Percentiles rank a stretch among this genome's conserved stretches.
phyloP scores from a whole-genome alignment of 2,888 invertebrate species.

The Cephonodes hylas region DNA sequence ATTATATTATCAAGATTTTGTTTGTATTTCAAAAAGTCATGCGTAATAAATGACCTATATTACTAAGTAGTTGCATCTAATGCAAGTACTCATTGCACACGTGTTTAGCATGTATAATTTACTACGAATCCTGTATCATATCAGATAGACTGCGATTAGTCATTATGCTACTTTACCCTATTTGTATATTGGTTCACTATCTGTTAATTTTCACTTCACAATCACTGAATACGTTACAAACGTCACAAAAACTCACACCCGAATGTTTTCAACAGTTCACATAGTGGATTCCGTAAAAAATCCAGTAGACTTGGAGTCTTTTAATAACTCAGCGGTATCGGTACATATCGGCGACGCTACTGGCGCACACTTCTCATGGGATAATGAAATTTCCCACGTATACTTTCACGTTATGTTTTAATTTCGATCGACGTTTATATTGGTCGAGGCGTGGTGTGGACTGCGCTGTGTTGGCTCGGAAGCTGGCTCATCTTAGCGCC shows the following conservation, averaged over 20 bases:
- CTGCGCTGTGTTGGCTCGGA: constrained; percentile 65
- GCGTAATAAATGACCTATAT: too few relatives aligned
- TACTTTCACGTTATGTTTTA: constrained; percentile 61
- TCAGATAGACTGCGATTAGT: background rate
- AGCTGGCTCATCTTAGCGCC: constrained; percentile 48
- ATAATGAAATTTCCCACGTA: constrained; percentile 40
- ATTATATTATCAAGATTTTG: too few relatives aligned
- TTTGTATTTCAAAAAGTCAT: too few relatives aligned
- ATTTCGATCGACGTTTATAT: constrained; percentile 71
- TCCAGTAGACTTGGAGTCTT: background rate
- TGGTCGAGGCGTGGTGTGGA: constrained; percentile 61
- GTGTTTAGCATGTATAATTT: too few relatives aligned
- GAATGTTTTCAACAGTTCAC: constrained; percentile 19
- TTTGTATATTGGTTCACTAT: background rate
- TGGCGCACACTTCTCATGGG: constrained; percentile 25
- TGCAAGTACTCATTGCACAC: too few relatives aligned
- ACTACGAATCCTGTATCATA: background rate
- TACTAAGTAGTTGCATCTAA: too few relatives aligned
- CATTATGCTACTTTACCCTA: constrained; percentile 28
- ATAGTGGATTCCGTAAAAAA: background rate
- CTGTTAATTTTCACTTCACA: constrained; percentile 11
- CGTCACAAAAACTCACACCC: constrained; percentile 18
- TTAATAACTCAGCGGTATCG: constrained; percentile 10
- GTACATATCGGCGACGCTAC: constrained; percentile 20
- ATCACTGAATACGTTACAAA: constrained; percentile 20